These are phyloP conservation scores for Gymnocypris eckloni DNA, from an alignment of 2,797 vertebrate species.

Conservation along the genomic window DNA sequence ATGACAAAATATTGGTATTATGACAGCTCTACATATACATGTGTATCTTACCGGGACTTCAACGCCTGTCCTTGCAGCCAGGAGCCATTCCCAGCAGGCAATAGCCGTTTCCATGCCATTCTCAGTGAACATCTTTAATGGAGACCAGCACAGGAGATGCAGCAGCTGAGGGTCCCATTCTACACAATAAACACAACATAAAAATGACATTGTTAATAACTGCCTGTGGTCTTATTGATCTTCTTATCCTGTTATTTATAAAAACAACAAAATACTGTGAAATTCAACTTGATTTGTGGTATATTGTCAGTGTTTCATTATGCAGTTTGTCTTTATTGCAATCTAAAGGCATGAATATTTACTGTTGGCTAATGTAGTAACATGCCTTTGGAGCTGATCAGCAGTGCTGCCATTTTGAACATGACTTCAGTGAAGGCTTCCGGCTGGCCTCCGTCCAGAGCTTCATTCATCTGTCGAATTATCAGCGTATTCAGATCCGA, in stretches of 20 bases:
- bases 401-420: conserved; percentile 93
- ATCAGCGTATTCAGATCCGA: conserved; percentile 89
- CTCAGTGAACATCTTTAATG: conserved; percentile 93
- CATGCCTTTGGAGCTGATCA: conserved; percentile 91
- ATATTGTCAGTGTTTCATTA: not conserved
- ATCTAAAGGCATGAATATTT: not conserved
- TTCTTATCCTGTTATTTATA: not conserved
- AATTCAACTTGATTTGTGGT: not conserved
- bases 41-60: conserved; percentile 88
- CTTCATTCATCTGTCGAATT: conserved; percentile 87
- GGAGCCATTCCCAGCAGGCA: conserved; percentile 97
- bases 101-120: conserved; percentile 94
- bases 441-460: conserved; percentile 78
- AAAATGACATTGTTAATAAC: not conserved
- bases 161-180: conserved; percentile 93
- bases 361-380: not conserved
- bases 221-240: not conserved
- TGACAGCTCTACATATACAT: not conserved
- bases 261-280: not conserved
- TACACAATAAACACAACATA: conserved; percentile 63
- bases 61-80: conserved; percentile 88
- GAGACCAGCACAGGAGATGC: conserved; percentile 94
- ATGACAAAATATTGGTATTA: not conserved
- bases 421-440: conserved; percentile 92
- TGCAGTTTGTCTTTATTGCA: not conserved